These are phyloP conservation scores for Halichoeres trimaculatus DNA, from an alignment of 2,113 vertebrate species.

Conservation along the genomic window DNA sequence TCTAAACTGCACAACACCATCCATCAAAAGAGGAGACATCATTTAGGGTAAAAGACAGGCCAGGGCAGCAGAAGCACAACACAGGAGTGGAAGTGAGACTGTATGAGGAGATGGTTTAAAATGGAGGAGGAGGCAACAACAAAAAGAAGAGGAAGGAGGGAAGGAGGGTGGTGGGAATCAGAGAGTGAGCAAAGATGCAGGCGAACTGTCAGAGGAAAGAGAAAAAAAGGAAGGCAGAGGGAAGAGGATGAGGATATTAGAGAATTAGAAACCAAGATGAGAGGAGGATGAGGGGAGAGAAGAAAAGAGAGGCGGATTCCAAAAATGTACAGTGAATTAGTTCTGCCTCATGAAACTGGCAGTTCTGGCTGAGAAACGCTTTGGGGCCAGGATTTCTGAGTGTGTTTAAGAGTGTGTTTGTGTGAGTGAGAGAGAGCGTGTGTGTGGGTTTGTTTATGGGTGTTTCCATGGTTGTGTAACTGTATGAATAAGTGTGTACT, in stretches of 20 bases:
- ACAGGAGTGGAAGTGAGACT: not conserved
- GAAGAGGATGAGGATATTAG: conserved; percentile 56
- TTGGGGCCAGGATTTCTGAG: conserved; percentile 41
- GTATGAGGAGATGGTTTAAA: conserved; percentile 10
- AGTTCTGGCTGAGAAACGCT: conserved; percentile 56
- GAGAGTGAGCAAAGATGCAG: conserved; percentile 23
- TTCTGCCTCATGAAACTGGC: conserved; percentile 69
- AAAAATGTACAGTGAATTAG: conserved; percentile 74
- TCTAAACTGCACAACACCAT: too few relatives aligned
- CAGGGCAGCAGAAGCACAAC: not conserved
- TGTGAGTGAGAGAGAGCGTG: conserved; percentile 9
- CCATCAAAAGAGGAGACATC: too few relatives aligned
- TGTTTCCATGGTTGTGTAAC: not conserved
- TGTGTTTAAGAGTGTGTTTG: conserved; percentile 13
- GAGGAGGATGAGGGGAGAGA: conserved; percentile 42
- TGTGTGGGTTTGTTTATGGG: conserved; percentile 9
- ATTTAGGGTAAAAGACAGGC: conserved; percentile 1
- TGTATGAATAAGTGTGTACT: conserved; percentile 8
- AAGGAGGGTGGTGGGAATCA: not conserved
- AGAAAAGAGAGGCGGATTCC: conserved; percentile 44
- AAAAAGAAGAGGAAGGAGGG: not conserved
- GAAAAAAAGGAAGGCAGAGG: conserved; percentile 30
- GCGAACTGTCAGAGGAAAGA: conserved; percentile 50
- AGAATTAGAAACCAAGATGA: conserved; percentile 52
- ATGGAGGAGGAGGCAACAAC: conserved; percentile 18